A percentile compares a stretch with the other conserved stretches of the same genome.
Conservation (phyloP, 2,113 vertebrate species). For the Dasyurus viverrinus region DNA sequence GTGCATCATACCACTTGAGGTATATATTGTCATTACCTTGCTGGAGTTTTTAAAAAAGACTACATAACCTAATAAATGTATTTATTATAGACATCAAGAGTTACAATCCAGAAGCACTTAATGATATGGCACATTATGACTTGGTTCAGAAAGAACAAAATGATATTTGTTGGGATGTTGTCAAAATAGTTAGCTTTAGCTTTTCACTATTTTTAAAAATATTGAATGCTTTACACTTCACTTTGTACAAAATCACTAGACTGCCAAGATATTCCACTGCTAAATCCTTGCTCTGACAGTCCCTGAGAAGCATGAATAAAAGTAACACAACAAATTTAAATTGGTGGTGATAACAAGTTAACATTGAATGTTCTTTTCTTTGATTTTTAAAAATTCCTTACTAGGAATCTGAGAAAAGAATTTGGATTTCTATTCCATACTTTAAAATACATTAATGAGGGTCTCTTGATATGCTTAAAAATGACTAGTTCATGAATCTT, state of each 20-base stretch:
- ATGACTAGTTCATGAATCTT: background rate
- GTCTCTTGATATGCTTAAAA: background rate
- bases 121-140: background rate
- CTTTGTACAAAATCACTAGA: background rate
- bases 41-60: background rate
- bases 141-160: background rate
- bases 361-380: background rate
- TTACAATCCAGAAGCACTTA: background rate
- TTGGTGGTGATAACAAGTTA: background rate
- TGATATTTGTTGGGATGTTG: background rate
- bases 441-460: background rate
- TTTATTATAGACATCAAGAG: background rate
- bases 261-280: background rate
- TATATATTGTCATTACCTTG: background rate
- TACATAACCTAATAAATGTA: background rate
- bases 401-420: background rate
- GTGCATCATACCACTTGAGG: background rate
- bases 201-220: background rate
- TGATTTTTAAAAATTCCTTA: background rate
- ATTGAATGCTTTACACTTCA: background rate
- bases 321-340: background rate
- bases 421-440: background rate
- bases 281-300: background rate
- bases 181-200: background rate
- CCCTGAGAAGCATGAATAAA: background rate